These are phyloP conservation scores for Polydrusus cervinus DNA, from an alignment of 2,888 invertebrate species.

Conservation along the genomic window DNA sequence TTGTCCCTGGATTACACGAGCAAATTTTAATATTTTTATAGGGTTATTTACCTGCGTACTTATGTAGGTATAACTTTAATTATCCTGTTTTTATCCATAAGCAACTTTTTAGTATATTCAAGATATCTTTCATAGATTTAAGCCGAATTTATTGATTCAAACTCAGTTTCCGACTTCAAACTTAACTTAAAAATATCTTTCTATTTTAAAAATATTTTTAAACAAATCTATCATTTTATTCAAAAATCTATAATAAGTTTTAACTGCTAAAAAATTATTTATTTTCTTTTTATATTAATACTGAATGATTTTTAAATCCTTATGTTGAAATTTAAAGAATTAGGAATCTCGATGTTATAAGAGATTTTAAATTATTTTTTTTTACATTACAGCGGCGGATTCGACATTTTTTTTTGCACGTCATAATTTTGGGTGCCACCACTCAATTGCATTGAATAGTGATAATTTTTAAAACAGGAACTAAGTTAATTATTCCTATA, in stretches of 20 bases:
- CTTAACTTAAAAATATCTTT: too few species aligned
- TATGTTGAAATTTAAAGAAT: constrained; percentile 4
- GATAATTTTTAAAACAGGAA: neutral
- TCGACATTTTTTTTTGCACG: neutral
- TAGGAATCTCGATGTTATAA: constrained; percentile 13
- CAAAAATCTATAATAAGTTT: too few species aligned
- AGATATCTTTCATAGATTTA: neutral
- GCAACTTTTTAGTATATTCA: constrained; percentile 19
- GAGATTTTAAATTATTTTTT: constrained; percentile 18
- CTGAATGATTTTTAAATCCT: too few species aligned
- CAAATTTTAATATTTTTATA: too few species aligned
- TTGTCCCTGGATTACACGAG: too few species aligned
- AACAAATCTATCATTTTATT: too few species aligned
- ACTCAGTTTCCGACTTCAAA: too few species aligned
- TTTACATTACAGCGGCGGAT: neutral
- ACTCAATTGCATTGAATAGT: neutral
- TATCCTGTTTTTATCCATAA: neutral
- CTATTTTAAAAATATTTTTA: too few species aligned
- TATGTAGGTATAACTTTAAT: too few species aligned
- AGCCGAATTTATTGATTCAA: neutral
- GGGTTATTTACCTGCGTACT: too few species aligned
- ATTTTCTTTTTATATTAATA: too few species aligned
- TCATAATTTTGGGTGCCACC: neutral
- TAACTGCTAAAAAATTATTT: too few species aligned
- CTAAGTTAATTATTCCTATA: neutral